phyloP scores from a whole-genome alignment of 2,797 vertebrate genomes.

The Perodicticus potto region DNA sequence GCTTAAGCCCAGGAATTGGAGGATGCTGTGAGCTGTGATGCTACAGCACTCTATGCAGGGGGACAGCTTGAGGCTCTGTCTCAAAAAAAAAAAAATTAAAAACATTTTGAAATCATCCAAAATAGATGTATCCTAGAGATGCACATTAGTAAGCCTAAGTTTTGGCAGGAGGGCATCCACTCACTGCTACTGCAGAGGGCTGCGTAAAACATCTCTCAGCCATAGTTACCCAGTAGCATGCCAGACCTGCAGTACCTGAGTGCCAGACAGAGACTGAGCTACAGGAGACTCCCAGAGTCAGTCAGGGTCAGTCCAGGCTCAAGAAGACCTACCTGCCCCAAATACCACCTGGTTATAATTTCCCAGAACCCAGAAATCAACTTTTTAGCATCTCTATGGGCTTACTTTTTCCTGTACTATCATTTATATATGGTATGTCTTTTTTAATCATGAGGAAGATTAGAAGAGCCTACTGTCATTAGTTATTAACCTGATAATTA shows the following conservation, averaged over 20 bases:
- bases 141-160: neutral
- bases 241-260: neutral
- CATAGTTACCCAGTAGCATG: neutral
- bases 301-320: neutral
- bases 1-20: no score
- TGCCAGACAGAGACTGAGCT: neutral
- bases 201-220: neutral
- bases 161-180: neutral
- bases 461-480: neutral
- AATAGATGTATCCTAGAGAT: neutral
- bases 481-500: constrained; percentile 40
- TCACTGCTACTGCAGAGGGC: neutral
- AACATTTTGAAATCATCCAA: constrained; percentile 26
- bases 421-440: neutral
- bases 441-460: neutral
- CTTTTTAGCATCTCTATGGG: neutral
- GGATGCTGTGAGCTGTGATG: no score
- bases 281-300: neutral
- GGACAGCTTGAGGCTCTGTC: no score
- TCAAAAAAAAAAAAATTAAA: constrained; percentile 55
- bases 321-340: neutral
- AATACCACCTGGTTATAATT: neutral
- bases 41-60: no score
- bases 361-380: constrained; percentile 33
- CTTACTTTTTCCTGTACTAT: constrained; percentile 48